These are phyloP conservation scores for Antedon mediterranea DNA, from an alignment of 53 echinoderm and acorn worm genomes.

Conservation along the genomic window DNA sequence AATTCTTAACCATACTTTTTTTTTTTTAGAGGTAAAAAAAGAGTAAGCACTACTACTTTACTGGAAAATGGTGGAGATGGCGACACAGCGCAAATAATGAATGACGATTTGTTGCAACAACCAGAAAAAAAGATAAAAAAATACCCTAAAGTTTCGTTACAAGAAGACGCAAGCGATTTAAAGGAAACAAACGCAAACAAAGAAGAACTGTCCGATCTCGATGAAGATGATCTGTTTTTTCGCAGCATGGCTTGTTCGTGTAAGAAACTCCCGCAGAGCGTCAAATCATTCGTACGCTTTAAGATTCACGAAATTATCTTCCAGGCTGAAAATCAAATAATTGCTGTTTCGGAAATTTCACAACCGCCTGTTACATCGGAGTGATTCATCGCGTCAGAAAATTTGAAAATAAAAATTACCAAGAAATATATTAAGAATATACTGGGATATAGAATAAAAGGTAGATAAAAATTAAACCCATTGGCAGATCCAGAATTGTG, in stretches of 20 bases:
- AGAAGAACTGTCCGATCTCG: background rate
- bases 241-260: constrained; percentile 3
- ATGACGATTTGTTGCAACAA: too few relatives aligned
- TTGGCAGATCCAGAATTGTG: too few relatives aligned
- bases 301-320: constrained; percentile 9
- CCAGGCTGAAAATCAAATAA: constrained; percentile 5
- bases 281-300: constrained; percentile 4
- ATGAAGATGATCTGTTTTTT: constrained; percentile 18
- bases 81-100: background rate
- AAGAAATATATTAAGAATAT: too few relatives aligned
- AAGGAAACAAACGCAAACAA: background rate
- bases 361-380: background rate
- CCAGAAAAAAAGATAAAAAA: too few relatives aligned
- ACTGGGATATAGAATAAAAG: too few relatives aligned
- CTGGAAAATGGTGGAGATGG: background rate
- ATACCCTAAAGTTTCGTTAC: background rate
- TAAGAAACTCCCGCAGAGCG: background rate
- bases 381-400: too few relatives aligned
- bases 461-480: too few relatives aligned
- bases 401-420: too few relatives aligned
- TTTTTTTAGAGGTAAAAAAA: background rate
- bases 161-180: background rate
- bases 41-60: background rate
- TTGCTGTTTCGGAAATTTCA: background rate
- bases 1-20: too few relatives aligned